Percentiles rank a stretch among this genome's conserved stretches.
phyloP scores from a whole-genome alignment of 1,140 invertebrate species.

The Rhagoletis pomonella region DNA sequence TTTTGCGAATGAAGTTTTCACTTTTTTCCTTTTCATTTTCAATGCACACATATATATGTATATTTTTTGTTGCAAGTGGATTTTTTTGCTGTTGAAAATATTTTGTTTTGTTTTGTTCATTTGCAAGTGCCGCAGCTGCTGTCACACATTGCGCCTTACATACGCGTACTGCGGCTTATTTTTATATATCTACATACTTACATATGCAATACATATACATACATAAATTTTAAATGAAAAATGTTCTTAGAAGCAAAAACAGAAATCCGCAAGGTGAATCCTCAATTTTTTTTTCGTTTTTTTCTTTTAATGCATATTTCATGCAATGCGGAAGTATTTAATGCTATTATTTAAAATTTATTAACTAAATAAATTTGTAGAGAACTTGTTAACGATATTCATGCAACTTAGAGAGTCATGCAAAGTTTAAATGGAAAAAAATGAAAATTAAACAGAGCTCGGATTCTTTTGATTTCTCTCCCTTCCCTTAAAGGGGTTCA shows the following conservation, averaged over 20 bases:
- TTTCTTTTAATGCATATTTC: background rate
- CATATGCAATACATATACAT: background rate
- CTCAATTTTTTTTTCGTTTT: background rate
- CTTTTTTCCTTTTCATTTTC: constrained; percentile 23
- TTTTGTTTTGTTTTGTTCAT: background rate
- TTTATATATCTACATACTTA: background rate
- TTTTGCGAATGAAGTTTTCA: constrained; percentile 9
- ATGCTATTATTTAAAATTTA: background rate
- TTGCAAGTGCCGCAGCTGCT: background rate
- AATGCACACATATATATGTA: background rate
- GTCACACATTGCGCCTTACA: background rate
- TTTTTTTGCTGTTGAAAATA: background rate
- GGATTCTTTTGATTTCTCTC: too few relatives aligned
- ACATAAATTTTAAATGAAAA: too few relatives aligned
- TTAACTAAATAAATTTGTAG: background rate
- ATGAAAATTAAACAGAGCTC: too few relatives aligned
- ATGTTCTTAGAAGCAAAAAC: background rate
- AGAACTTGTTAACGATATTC: too few relatives aligned
- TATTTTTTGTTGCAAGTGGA: background rate
- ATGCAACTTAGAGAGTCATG: too few relatives aligned
- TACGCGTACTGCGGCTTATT: background rate
- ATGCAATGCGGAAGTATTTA: constrained; percentile 8
- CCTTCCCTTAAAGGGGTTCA: too few relatives aligned
- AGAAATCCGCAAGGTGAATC: background rate
- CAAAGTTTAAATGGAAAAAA: background rate